Evolutionary conservation across 2,888 invertebrate genomes (phyloP).

Genomic region (Drosophila pegasa): DNA sequence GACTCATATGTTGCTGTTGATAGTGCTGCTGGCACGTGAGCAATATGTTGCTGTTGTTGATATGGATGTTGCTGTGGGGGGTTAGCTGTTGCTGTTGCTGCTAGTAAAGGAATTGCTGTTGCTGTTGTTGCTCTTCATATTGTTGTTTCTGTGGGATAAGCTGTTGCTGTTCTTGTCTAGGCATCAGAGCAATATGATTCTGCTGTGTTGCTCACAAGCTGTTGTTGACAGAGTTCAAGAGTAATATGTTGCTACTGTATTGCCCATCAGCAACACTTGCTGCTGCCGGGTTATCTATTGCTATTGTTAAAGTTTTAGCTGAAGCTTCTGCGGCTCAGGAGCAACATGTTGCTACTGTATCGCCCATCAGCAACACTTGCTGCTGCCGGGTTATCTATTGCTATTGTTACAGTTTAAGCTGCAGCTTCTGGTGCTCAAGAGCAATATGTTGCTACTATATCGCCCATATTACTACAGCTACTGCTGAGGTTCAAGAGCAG

Average conservation of each 20-base stretch:
- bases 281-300: background rate
- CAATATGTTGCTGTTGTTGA: background rate
- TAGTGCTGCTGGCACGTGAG: background rate
- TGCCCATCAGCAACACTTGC: constrained; percentile 4
- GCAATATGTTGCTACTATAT: too few relatives aligned
- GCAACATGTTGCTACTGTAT: background rate
- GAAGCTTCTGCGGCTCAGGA: too few relatives aligned
- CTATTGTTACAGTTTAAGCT: too few relatives aligned
- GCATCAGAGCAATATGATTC: constrained; percentile 44
- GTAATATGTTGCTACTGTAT: constrained; percentile 1
- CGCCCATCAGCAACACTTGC: constrained; percentile 1
- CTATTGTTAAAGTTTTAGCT: background rate
- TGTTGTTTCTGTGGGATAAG: background rate
- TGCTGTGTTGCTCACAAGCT: constrained; percentile 27
- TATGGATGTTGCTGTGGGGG: too few relatives aligned
- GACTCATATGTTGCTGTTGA: background rate
- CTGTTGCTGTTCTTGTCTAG: constrained; percentile 5
- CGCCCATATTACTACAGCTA: too few relatives aligned
- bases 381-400: too few relatives aligned
- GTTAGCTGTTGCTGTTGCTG: background rate
- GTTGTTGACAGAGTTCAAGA: constrained; percentile 2
- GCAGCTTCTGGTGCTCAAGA: too few relatives aligned
- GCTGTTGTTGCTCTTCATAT: background rate
- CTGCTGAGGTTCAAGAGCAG: too few relatives aligned
- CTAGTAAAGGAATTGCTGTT: background rate